Evolutionary conservation across 2,113 vertebrate species (phyloP).

Genomic region (Morone saxatilis): DNA sequence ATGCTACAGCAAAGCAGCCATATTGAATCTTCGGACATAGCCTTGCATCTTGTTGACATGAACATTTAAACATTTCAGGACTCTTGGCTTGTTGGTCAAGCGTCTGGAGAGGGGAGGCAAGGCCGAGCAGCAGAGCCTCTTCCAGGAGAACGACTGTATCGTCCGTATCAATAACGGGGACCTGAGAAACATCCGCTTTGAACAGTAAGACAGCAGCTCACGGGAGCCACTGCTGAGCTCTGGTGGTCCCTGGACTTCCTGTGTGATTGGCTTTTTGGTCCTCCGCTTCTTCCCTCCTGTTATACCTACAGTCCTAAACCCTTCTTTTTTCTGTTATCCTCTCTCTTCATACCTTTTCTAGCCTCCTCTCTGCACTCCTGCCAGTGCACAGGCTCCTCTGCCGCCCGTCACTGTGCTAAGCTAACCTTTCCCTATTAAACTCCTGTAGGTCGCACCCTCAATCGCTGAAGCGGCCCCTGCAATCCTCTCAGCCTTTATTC

Average conservation of each 20-base stretch:
- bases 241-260: conserved; percentile 3
- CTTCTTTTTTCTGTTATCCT: neutral
- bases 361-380: conserved; percentile 7
- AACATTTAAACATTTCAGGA: conserved; percentile 85
- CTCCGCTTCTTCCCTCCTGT: neutral
- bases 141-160: conserved; percentile 98
- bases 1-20: neutral
- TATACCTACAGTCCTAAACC: neutral
- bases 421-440: conserved; percentile 56
- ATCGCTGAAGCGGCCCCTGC: conserved; percentile 4
- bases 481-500: conserved; percentile 18
- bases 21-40: neutral
- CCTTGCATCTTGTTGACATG: conserved; percentile 41
- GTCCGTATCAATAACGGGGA: conserved; percentile 95
- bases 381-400: conserved; percentile 27
- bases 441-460: conserved; percentile 54
- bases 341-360: neutral
- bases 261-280: conserved; percentile 18
- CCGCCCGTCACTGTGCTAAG: conserved; percentile 44
- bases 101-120: conserved; percentile 95
- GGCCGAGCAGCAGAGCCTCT: conserved; percentile 95
- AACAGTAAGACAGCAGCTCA: conserved; percentile 92
- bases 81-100: conserved; percentile 96
- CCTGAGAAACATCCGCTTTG: conserved; percentile 95
- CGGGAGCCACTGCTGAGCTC: conserved; percentile 3